A percentile compares a stretch with the other conserved stretches of the same genome.
Evolutionary conservation across 2,888 invertebrate species (phyloP).

Genomic region (Cephus pygmeus): DNA sequence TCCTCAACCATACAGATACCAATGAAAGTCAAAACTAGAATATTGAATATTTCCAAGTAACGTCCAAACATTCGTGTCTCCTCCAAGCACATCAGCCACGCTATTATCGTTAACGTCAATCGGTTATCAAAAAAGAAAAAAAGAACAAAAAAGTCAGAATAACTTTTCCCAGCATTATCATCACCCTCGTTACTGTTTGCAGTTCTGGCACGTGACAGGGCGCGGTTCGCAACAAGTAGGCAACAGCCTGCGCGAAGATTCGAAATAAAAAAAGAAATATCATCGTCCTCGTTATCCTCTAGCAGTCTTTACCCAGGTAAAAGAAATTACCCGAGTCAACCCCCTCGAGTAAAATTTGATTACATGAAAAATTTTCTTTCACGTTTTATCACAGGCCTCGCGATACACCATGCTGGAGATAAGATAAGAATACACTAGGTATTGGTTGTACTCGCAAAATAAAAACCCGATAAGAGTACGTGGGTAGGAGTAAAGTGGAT

Average conservation of each 20-base stretch:
- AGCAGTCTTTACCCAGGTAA: not conserved
- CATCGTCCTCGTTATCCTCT: not conserved
- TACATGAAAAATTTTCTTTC: not conserved
- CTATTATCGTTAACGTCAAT: not conserved
- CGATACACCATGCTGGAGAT: not conserved
- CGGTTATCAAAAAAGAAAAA: not conserved
- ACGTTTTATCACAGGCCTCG: not conserved
- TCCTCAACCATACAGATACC: not conserved
- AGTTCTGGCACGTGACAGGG: constrained; percentile 28
- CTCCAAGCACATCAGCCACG: not conserved
- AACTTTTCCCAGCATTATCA: not conserved
- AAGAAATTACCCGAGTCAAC: not conserved
- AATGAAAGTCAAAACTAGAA: not conserved
- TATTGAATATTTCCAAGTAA: not conserved
- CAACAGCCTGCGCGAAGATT: constrained; percentile 31
- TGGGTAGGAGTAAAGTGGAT: constrained; percentile 13
- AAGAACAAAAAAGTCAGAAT: not conserved
- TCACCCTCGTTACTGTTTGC: not conserved
- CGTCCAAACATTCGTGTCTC: not conserved
- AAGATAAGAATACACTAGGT: not conserved
- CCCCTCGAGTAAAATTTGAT: not conserved
- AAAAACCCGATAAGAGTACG: constrained; percentile 6
- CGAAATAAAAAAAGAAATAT: constrained; percentile 17
- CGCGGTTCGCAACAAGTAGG: constrained; percentile 47
- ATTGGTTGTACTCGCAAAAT: not conserved